phyloP scores from a whole-genome alignment of 2,888 invertebrate genomes.

The Melieria picta region DNA sequence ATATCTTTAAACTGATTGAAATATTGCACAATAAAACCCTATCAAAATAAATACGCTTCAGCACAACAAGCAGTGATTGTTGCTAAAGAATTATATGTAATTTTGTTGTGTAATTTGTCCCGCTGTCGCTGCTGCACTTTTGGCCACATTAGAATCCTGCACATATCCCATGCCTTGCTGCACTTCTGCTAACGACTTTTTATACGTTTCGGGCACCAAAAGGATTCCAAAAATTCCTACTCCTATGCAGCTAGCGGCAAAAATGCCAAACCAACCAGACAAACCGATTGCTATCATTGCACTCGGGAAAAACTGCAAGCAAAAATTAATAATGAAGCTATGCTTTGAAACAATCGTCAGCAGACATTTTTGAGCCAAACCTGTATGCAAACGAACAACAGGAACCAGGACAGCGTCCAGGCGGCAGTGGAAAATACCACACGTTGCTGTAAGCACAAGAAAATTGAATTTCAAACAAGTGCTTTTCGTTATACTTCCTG shows the following conservation, averaged over 20 bases:
- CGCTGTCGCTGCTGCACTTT: neutral
- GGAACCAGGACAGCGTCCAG: conserved; percentile 50
- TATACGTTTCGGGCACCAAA: conserved; percentile 56
- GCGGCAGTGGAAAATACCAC: conserved; percentile 48
- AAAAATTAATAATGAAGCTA: neutral
- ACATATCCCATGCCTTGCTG: conserved; percentile 50
- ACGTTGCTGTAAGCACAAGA: conserved; percentile 45
- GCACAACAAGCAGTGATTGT: no score
- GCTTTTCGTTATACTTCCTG: neutral
- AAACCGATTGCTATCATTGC: conserved; percentile 47
- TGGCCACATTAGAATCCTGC: neutral
- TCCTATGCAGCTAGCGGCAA: conserved; percentile 53
- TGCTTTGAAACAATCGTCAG: neutral
- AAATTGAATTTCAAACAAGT: conserved; percentile 15
- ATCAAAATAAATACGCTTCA: no score
- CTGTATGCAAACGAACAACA: conserved; percentile 53
- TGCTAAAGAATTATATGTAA: no score
- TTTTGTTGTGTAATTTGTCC: neutral
- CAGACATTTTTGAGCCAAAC: conserved; percentile 32
- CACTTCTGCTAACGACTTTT: conserved; percentile 51
- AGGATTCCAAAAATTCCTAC: conserved; percentile 51
- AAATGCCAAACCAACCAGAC: conserved; percentile 50
- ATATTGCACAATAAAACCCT: no score
- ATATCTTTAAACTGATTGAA: no score
- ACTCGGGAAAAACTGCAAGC: conserved; percentile 45